Evolutionary conservation across 2,797 vertebrate species (phyloP).

Genomic region (Hoplostethus mediterraneus): DNA sequence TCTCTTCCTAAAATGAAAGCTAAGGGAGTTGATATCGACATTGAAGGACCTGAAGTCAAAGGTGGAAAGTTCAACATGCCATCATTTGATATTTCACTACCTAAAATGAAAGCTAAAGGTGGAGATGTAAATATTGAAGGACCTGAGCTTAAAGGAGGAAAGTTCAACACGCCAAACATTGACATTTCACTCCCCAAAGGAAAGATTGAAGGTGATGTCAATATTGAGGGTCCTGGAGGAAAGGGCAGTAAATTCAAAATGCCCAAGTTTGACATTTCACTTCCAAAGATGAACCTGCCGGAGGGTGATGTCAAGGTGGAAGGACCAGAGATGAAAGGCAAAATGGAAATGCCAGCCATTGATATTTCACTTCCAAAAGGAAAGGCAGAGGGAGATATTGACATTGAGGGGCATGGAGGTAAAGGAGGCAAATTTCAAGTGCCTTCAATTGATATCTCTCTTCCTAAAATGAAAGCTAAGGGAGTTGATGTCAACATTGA

Average conservation of each 20-base stretch:
- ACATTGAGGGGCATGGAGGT: constrained; percentile 47
- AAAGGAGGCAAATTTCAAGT: constrained; percentile 62
- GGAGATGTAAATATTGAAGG: constrained; percentile 44
- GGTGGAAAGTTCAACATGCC: constrained; percentile 72
- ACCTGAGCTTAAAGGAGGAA: constrained; percentile 32
- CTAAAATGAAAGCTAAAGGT: constrained; percentile 40
- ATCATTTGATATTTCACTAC: constrained; percentile 46
- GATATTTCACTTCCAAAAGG: constrained; percentile 67
- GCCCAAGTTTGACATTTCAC: constrained; percentile 66
- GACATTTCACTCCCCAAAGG: constrained; percentile 62
- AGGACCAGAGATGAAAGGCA: constrained; percentile 60
- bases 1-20: constrained; percentile 32
- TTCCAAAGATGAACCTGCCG: constrained; percentile 58
- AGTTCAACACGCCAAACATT: constrained; percentile 54
- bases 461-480: constrained; percentile 26
- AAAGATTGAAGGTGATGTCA: constrained; percentile 37
- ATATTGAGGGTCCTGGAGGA: constrained; percentile 30
- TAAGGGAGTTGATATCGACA: constrained; percentile 12
- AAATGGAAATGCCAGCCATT: constrained; percentile 62
- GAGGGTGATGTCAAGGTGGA: constrained; percentile 46
- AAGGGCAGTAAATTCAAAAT: constrained; percentile 57
- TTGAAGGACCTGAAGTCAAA: constrained; percentile 41
- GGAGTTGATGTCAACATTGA: constrained; percentile 28
- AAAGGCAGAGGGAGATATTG: constrained; percentile 36
- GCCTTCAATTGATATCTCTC: constrained; percentile 50